Evolutionary conservation across 2,888 invertebrate genomes (phyloP), one percentile per base, ranked within the genome.

Genomic region (Thelaira solivaga): DNA sequence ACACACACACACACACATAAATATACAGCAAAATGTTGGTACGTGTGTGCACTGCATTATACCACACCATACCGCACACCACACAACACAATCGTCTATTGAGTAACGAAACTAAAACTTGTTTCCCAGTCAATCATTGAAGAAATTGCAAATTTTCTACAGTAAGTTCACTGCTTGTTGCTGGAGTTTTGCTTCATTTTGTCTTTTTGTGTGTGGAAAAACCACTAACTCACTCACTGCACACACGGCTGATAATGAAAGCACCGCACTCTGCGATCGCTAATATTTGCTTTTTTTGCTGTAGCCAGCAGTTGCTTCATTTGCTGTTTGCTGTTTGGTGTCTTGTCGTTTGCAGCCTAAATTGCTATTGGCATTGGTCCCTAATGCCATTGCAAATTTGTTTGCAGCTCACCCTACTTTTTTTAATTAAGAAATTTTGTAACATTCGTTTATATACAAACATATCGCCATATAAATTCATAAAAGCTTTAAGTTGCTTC

Each of bases 201-300:
- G 2, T 59, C 7, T 20, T 67, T 71, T 72, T 53, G 36, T n/a
- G n/a, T n/a, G 29, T 59, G 72, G 73, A 64, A 77, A 77, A 78
- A 64, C 77, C 77, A 73, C 69, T 65, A 73, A 78, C 77, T 59
- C n/a, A n/a, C n/a, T n/a, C n/a, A n/a, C n/a, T n/a, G n/a, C n/a
- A 22, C 55, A 67, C 67, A 62, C 55, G 71, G 11, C 41, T 67
- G 51, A 39, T 57, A 67, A 26, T 62, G 53, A 36, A 59, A 64
- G 41, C 53, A 72, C 55, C 64, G 62, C 29, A 10, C 16, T n/a
- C n/a, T 55, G 8, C 36, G 53, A 51, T 26, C 65, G 39, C 24
- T 75, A 31, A 31, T 24, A 34, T n/a, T n/a, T n/a, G n/a, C 22
- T 67, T 45, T 47, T 68, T 61, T 24, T 31, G 26, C 34, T 61